Evolutionary conservation across 2,113 vertebrate species (phyloP).

Genomic region (Pelecanoides urinatrix): DNA sequence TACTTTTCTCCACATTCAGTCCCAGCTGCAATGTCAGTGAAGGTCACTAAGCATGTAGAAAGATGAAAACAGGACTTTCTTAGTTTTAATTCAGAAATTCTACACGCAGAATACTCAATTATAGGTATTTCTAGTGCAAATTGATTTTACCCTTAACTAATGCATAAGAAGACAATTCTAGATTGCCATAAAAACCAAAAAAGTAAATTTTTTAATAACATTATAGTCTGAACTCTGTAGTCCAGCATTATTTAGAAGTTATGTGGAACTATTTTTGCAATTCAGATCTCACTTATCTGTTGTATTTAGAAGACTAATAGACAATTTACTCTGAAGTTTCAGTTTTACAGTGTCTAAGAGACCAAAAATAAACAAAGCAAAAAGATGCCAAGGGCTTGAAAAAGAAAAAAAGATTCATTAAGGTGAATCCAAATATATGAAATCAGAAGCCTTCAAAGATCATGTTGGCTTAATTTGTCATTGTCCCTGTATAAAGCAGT

Average conservation of each 20-base stretch:
- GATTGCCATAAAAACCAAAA: background rate
- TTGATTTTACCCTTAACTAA: background rate
- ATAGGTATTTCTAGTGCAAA: background rate
- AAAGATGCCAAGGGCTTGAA: constrained; percentile 54
- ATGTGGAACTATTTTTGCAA: background rate
- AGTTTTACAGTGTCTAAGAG: background rate
- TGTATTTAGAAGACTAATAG: background rate
- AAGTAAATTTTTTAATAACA: background rate
- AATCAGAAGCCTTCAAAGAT: background rate
- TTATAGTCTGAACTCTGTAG: background rate
- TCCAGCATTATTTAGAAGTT: background rate
- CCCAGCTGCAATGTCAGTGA: background rate
- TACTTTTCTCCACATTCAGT: background rate
- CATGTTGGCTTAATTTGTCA: background rate
- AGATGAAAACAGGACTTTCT: background rate
- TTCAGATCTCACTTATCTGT: background rate
- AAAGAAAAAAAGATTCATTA: constrained; percentile 69
- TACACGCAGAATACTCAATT: background rate
- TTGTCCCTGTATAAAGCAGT: background rate
- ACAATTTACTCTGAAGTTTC: background rate
- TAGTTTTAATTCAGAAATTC: background rate
- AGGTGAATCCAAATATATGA: background rate
- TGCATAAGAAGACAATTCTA: background rate
- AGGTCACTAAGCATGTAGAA: background rate
- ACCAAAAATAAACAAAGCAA: constrained; percentile 26